phyloP scores from a whole-genome alignment of 1,140 invertebrate genomes.

The Drosophila littoralis region DNA sequence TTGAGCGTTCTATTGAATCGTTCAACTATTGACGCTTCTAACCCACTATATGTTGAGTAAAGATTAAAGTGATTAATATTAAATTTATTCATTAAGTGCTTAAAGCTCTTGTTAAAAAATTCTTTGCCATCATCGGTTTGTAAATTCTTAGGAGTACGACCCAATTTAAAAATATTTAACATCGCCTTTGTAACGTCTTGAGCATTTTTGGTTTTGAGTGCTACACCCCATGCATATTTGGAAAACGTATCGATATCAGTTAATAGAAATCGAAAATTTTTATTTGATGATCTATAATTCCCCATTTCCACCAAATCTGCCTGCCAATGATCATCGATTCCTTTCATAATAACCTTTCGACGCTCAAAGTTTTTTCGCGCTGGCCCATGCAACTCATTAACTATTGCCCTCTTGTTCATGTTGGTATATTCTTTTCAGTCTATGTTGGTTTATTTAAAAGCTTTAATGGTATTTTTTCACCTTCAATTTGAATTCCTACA shows the following conservation, averaged over 20 bases:
- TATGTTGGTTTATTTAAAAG: too few species aligned
- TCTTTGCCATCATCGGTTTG: slow-evolving; percentile 70
- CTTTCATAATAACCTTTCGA: neutral
- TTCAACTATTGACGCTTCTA: slow-evolving; percentile 85
- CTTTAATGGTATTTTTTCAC: neutral
- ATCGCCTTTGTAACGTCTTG: slow-evolving; percentile 47
- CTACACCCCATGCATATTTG: neutral
- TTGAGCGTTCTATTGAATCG: slow-evolving; percentile 85
- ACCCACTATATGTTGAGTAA: slow-evolving; percentile 83
- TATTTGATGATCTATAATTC: slow-evolving; percentile 3
- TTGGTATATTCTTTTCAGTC: too few species aligned
- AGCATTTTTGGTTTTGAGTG: neutral
- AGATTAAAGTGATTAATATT: slow-evolving; percentile 84
- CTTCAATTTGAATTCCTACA: neutral
- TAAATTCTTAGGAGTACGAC: slow-evolving; percentile 69
- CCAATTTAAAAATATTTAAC: slow-evolving; percentile 26
- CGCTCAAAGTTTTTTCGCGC: too few species aligned
- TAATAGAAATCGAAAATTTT: slow-evolving; percentile 4
- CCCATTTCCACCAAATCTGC: slow-evolving; percentile 7
- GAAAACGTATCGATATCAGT: slow-evolving; percentile 10
- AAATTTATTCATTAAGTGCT: slow-evolving; percentile 65
- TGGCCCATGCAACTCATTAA: too few species aligned
- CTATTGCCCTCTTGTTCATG: too few species aligned
- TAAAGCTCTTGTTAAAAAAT: slow-evolving; percentile 73
- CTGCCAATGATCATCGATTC: neutral